Evolutionary conservation across 2,888 invertebrate species (phyloP).

Genomic region (Augochlorella aurata): DNA sequence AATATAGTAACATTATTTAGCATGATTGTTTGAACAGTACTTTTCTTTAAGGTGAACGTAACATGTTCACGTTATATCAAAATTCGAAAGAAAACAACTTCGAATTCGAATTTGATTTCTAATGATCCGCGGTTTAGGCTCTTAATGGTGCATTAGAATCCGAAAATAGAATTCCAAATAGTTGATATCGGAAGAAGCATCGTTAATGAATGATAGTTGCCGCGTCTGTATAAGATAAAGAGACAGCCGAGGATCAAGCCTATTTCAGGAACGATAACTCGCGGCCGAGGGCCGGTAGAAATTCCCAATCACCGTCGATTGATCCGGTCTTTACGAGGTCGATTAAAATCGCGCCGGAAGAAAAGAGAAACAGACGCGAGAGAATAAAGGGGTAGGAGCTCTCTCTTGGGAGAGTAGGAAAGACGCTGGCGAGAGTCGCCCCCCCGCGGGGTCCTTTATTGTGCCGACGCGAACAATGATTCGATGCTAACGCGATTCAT

Average conservation of each 20-base stretch:
- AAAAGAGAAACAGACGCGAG: background rate
- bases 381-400: conserved; percentile 31
- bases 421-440: conserved; percentile 37
- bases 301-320: conserved; percentile 54
- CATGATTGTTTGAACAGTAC: too few species aligned
- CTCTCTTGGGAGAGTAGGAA: background rate
- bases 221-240: background rate
- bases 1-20: too few species aligned
- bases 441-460: conserved; percentile 72
- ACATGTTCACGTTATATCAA: too few species aligned
- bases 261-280: conserved; percentile 3
- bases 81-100: too few species aligned
- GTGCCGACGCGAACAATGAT: conserved; percentile 75
- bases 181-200: too few species aligned
- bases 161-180: too few species aligned
- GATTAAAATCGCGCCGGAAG: conserved; percentile 55
- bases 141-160: too few species aligned
- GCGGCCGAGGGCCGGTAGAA: conserved; percentile 42
- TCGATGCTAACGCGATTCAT: conserved; percentile 74
- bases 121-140: too few species aligned
- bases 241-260: background rate
- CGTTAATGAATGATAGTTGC: too few species aligned
- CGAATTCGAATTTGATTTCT: too few species aligned
- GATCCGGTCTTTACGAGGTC: conserved; percentile 59
- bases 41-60: too few species aligned